Evolutionary conservation across 2,797 vertebrate genomes (phyloP), one percentile per base, ranked within the genome.

Genomic region (Dendrocincla tyrannina): DNA sequence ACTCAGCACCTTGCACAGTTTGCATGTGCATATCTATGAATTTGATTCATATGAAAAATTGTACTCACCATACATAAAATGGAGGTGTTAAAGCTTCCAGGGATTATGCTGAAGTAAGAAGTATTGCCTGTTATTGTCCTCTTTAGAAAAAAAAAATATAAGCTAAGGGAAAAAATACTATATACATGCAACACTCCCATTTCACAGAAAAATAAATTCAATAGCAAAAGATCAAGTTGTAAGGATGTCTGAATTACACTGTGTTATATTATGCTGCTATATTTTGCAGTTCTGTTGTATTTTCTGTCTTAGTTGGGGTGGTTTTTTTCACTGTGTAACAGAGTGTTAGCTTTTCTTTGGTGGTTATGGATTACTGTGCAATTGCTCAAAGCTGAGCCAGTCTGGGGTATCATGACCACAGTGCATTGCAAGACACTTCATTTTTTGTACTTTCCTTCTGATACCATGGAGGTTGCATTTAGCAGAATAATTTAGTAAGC

Each of bases 401-500:
- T 37, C 30, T 74, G 20, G 11, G 49, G 39, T 73, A 70, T 19
- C 1, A 0, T 37, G 69, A 28, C 13, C 1, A 0, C 41, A 63
- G 64, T 6, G 17, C 32, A 24, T 27, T 49, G 22, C 35, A 73
- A 85, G 25, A 90, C 35, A 77, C 30, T 78, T 94, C 2, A 28
- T 13, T 77, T 82, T 84, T 77, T 55, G 32, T 74, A 32, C 70
- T 52, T 68, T 87, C 39, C 42, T 82, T 27, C 68, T 81, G 49
- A 53, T 37, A 82, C n/a, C 44, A 28, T 7, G 15, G 44, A 88
- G 73, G 39, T 50, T 70, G 84, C 73, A 70, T 67, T 84, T 77
- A 60, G 37, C 17, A 66, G 85, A 86, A 96, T 55, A 82, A 95
- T 88, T 90, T 83, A 95, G 88, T 90, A 79, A 35, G 77, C 77